phyloP scores from a whole-genome alignment of 2,113 vertebrate genomes.

The Stigmatopora argus region DNA sequence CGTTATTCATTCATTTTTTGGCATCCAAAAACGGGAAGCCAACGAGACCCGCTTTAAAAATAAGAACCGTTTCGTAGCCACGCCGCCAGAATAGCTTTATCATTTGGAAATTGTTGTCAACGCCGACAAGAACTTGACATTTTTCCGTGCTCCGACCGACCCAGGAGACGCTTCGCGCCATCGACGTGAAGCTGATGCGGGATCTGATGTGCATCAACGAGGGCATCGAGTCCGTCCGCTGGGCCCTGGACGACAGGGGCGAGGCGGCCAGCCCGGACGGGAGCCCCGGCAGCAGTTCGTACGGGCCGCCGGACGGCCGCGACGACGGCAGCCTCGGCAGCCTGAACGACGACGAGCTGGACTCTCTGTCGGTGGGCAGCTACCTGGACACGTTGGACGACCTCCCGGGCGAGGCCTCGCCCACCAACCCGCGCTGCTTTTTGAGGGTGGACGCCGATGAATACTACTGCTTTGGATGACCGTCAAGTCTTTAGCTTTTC shows the following conservation, averaged over 20 bases:
- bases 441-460: slow-evolving; percentile 82
- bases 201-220: slow-evolving; percentile 95
- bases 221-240: slow-evolving; percentile 92
- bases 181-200: slow-evolving; percentile 89
- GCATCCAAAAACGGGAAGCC: no score
- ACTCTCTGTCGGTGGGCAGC: slow-evolving; percentile 88
- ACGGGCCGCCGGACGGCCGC: slow-evolving; percentile 88
- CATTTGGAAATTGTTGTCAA: no score
- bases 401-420: slow-evolving; percentile 78
- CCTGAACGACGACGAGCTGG: slow-evolving; percentile 84
- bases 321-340: slow-evolving; percentile 81
- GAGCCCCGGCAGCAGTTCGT: slow-evolving; percentile 87
- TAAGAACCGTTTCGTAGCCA: no score
- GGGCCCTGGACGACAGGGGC: slow-evolving; percentile 89
- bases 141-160: background rate
- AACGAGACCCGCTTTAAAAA: background rate
- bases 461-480: slow-evolving; percentile 87
- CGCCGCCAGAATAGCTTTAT: no score
- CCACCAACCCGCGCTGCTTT: slow-evolving; percentile 78
- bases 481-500: slow-evolving; percentile 7
- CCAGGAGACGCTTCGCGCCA: slow-evolving; percentile 85
- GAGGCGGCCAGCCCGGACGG: slow-evolving; percentile 80
- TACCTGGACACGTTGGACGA: slow-evolving; percentile 95
- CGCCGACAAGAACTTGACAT: no score
- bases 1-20: no score